Evolutionary conservation across 2,888 invertebrate species (phyloP), one percentile per base, ranked within the genome.

Genomic region (Cerastis leucographa): DNA sequence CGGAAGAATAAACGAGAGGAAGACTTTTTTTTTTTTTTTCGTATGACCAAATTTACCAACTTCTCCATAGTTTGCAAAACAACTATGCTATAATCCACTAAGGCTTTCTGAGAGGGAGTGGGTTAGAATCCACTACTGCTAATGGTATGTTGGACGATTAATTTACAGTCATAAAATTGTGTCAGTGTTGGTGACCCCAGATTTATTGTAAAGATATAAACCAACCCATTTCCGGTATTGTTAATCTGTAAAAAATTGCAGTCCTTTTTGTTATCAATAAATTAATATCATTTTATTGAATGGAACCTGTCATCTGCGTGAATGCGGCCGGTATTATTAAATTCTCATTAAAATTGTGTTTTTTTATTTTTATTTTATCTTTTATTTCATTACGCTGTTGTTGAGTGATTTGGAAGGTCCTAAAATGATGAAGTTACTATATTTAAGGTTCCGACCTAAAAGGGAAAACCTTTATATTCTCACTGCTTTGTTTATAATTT

Each of bases 191-290:
- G 8, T 74, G 46, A 40, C n/a, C 61, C 61, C 1, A 19, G n/a
- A 76, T 64, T 19, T 8, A 51, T 44, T 9, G 1, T 29, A 11
- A 2, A 62, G 62, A 62, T 40, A 62, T 19, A 11, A 61, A 61
- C 40, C 22, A 61, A 35, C 35, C 19, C 35, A 22, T 35, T 14
- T 64, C 62, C 62, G 59, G 6, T 2, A 22, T 44, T 8, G 35
- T 46, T 76, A 76, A 68, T 49, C n/a, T 29, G n/a, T 56, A 78
- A 54, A 29, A 46, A 77, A 79, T 6, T 79, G n/a, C 19, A 29
- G 1, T 46, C 0, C 1, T 11, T 44, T 69, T 51, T 51, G 11
- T 25, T 25, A 77, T 25, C 6, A 0, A 14, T 14, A 40, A 9
- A 44, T 70, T n/a, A 51, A 25, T 25, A 54, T 61, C 8, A 54